Base-by-base conservation (phyloP, 35 echinoderm and acorn worm genomes). In the Nesometra sesokonis region DNA sequence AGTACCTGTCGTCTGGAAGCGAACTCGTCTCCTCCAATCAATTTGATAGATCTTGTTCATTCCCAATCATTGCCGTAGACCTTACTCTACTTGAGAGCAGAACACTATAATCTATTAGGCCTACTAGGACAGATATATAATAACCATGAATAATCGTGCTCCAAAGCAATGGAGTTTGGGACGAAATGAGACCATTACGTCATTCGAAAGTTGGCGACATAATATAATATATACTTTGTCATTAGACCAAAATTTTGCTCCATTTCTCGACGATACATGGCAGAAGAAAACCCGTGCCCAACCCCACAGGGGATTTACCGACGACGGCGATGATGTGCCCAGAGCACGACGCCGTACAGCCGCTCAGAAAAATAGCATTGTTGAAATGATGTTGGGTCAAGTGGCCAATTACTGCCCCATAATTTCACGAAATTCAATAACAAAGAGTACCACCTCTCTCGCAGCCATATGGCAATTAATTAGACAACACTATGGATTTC, bases 321-420 rank as follows among this genome's bases (percentile, higher is more conserved):
- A 90, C 81, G 88, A 93, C 79, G 19, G 33, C 29, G 39, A 32
- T 4, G 13, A 43, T 30, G 32, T 90, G 5, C 84, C 88, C 13
- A n/a, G 23, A 29, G 77, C 32, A 15, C 46, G 31, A 17, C 27
- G 87, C 13, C 81, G 21, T 11, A 82, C 81, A 9, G 81, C 81
- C 35, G 31, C 31, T 23, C 90, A 91, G 37, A 91, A 91, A 43
- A 40, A 31, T 37, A 67, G n/a, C 35, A 32, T 67, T 21, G 46
- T 91, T 17, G 85, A 91, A 27, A 78, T 91, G 13, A 80, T 91
- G 90, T 47, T 91, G 0, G 90, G 90, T 0, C 90, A 91, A 47
- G 87, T 91, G 32, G 90, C 85, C 19, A 91, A 91, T 39, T 91
- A 82, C 40, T 91, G 90, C 77, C 90, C 90, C 13, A 36, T 91